A percentile compares a stretch with the other conserved stretches of the same genome.
These are phyloP conservation scores for Serranus cabrilla DNA, from an alignment of 2,797 vertebrate genomes.

Conservation along the genomic window DNA sequence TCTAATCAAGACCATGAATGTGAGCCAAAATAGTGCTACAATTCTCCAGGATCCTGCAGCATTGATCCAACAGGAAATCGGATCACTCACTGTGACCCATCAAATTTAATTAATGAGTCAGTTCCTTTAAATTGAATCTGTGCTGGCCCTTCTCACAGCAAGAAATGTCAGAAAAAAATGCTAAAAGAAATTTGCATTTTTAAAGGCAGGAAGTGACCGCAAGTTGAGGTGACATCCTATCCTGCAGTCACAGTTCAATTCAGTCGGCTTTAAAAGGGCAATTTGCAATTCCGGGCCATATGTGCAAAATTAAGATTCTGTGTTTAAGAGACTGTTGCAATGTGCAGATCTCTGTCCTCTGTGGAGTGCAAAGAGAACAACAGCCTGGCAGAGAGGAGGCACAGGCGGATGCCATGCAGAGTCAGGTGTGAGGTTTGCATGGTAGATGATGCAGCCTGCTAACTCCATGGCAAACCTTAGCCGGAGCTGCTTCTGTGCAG, in stretches of 20 bases:
- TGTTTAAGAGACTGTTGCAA: no score
- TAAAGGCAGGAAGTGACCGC: not conserved
- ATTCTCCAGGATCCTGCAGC: conserved; percentile 59
- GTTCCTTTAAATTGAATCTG: conserved; percentile 45
- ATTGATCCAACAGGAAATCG: conserved; percentile 68
- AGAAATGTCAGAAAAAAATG: conserved; percentile 16
- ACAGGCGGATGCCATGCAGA: no score
- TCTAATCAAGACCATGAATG: conserved; percentile 63
- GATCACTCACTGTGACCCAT: conserved; percentile 66
- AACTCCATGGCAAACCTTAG: no score
- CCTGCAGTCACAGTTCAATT: not conserved
- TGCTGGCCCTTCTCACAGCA: conserved; percentile 26
- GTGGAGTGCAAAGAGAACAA: no score
- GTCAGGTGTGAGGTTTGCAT: no score
- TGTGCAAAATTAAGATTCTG: no score
- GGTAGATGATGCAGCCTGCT: no score
- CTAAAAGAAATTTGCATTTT: not conserved
- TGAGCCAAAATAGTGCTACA: conserved; percentile 56
- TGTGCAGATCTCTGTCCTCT: no score
- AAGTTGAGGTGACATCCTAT: not conserved
- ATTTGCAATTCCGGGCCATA: no score
- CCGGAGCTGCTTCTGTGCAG: no score
- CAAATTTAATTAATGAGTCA: conserved; percentile 63
- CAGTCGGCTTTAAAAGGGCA: not conserved
- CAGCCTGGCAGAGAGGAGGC: no score